A percentile compares a stretch with the other conserved stretches of the same genome.
phyloP scores from a whole-genome alignment of 2,888 invertebrate genomes.

The Allolobophora icterica region DNA sequence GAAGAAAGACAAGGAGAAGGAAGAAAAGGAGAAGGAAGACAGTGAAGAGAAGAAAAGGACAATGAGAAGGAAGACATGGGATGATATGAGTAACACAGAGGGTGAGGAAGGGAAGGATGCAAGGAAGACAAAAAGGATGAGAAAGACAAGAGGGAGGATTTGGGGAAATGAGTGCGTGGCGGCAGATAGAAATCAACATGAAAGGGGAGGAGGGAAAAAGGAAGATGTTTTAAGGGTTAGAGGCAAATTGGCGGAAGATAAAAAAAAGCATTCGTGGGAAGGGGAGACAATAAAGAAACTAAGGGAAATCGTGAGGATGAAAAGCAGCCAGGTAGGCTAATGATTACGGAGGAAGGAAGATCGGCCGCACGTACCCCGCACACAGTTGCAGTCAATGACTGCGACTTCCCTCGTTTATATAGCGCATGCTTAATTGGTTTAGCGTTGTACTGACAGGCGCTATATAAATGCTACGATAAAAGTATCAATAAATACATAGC shows the following conservation, averaged over 20 bases:
- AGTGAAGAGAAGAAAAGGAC: too few relatives aligned
- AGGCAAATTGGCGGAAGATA: background rate
- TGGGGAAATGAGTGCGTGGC: too few relatives aligned
- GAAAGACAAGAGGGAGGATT: background rate
- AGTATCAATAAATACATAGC: too few relatives aligned
- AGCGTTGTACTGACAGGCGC: background rate
- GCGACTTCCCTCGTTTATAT: background rate
- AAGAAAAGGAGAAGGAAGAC: too few relatives aligned
- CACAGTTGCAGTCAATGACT: background rate
- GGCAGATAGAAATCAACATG: too few relatives aligned
- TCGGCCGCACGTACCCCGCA: background rate
- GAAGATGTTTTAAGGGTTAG: background rate
- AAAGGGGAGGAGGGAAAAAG: background rate
- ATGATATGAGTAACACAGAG: background rate
- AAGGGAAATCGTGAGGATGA: background rate
- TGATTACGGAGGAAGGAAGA: background rate
- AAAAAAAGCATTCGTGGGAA: background rate
- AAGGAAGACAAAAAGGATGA: background rate
- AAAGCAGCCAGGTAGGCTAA: background rate
- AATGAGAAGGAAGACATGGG: background rate
- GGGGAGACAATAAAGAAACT: background rate
- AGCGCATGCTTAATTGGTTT: background rate
- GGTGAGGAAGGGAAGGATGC: too few relatives aligned
- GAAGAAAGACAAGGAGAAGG: background rate
- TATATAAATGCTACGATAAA: too few relatives aligned